Evolutionary conservation across 2,113 vertebrate species (phyloP), one percentile per base, ranked within the genome.

Genomic region (Peromyscus maniculatus): DNA sequence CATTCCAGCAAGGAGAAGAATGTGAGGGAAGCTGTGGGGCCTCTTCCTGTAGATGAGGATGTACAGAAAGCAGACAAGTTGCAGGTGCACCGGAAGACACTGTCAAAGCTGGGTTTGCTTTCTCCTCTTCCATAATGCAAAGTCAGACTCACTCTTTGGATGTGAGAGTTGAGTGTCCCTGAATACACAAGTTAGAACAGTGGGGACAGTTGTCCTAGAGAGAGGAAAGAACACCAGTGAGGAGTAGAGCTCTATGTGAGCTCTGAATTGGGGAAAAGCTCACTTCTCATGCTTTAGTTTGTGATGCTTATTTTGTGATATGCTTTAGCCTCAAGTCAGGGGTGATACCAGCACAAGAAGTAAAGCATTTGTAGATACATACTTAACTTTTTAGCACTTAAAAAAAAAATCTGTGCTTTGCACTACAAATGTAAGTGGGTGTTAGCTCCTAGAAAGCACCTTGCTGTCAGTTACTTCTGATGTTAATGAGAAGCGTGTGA

Each of bases 391-490:
- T 95, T 87, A 80, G 24, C 43, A 66, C 49, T 75, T 7, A 59
- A 83, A n/a, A 64, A 64, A 82, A 79, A 11, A 78, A 91, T 59
- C 26, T 78, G 1, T 96, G 55, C 49, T 93, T 90, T 95, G 39
- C 21, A 69, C 24, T 89, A 28, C 72, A 93, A 87, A 94, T 77
- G 43, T 55, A 36, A 46, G 12, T 79, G 11, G 31, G 87, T 89
- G 67, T 87, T 95, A 92, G 17, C 33, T 96, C 69, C 86, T 90
- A 90, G 75, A 95, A 86, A 77, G 78, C 74, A 55, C 39, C 49
- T 33, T 92, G 12, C 71, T 94, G 11, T 93, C 39, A 64, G 31
- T 93, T 0, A 55, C 33, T 72, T 93, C 12, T 26, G n/a, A 74
- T 91, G 39, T 84, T 71, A 64, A 36, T 69, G 46, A 91, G 93